Percentiles rank a stretch among this genome's conserved stretches.
phyloP scores from a whole-genome alignment of 2,888 invertebrate genomes.

The Mesoligia furuncula region DNA sequence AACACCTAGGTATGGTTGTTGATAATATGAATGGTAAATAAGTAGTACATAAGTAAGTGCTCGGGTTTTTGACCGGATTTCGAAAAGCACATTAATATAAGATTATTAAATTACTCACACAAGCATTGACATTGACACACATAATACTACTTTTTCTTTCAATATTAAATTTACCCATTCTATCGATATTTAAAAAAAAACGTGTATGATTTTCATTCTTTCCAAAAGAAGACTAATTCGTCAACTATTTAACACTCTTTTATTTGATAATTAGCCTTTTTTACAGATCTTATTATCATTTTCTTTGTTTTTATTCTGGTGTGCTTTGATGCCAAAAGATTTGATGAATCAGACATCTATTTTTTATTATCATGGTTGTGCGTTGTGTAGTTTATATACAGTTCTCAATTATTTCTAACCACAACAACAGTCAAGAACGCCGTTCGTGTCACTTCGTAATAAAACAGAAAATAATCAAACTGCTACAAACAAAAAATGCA shows the following conservation, averaged over 20 bases:
- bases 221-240: not conserved
- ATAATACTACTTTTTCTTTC: not conserved
- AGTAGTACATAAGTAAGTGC: not conserved
- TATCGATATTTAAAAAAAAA: not conserved
- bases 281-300: no score
- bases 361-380: not conserved
- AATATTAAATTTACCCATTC: not conserved
- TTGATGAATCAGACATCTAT: no score
- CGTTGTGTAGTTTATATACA: not conserved
- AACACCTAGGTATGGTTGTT: not conserved
- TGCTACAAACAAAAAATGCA: not conserved
- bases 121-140: not conserved
- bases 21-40: not conserved
- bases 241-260: not conserved
- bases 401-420: not conserved
- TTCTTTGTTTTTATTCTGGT: no score
- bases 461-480: not conserved
- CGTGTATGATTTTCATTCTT: not conserved
- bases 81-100: not conserved
- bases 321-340: no score
- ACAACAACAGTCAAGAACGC: not conserved
- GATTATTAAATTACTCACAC: not conserved
- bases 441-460: constrained; percentile 6
- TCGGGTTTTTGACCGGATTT: not conserved
- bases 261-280: no score